Conservation (phyloP, 2,888 invertebrate genomes). For the Sarcophaga caerulescens region DNA sequence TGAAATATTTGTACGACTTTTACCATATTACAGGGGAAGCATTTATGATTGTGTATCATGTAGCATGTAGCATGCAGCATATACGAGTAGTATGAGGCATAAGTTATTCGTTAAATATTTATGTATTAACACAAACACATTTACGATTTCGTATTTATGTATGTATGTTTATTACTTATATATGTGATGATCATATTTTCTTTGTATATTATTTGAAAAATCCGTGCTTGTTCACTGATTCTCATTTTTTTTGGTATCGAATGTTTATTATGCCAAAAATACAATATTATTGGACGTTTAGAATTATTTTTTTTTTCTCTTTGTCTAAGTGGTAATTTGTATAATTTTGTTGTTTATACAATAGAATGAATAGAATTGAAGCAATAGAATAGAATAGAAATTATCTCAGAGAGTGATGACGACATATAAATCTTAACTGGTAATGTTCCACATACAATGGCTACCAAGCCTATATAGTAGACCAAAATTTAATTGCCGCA, state of each 20-base stretch:
- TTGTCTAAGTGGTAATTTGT: conserved; percentile 14
- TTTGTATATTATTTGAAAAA: conserved; percentile 63
- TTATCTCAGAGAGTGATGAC: too few species aligned
- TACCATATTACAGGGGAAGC: background rate
- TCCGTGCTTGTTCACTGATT: conserved; percentile 52
- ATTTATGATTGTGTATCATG: background rate
- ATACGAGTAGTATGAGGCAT: conserved; percentile 5
- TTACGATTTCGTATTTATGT: conserved; percentile 25
- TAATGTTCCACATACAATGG: too few species aligned
- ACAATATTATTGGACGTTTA: background rate
- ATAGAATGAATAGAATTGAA: background rate
- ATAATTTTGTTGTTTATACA: conserved; percentile 33
- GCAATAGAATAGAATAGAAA: too few species aligned
- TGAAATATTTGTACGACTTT: background rate
- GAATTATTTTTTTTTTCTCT: background rate
- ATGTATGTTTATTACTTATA: background rate
- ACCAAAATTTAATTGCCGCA: too few species aligned
- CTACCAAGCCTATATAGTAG: too few species aligned
- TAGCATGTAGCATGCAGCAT: background rate
- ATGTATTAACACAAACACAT: background rate
- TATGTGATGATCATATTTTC: conserved; percentile 47
- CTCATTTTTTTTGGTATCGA: conserved; percentile 21
- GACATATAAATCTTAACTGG: too few species aligned
- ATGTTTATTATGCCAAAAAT: conserved; percentile 22
- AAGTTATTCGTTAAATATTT: conserved; percentile 46